Conservation (phyloP, 1,140 invertebrate genomes). For the Drosophila funebris region DNA sequence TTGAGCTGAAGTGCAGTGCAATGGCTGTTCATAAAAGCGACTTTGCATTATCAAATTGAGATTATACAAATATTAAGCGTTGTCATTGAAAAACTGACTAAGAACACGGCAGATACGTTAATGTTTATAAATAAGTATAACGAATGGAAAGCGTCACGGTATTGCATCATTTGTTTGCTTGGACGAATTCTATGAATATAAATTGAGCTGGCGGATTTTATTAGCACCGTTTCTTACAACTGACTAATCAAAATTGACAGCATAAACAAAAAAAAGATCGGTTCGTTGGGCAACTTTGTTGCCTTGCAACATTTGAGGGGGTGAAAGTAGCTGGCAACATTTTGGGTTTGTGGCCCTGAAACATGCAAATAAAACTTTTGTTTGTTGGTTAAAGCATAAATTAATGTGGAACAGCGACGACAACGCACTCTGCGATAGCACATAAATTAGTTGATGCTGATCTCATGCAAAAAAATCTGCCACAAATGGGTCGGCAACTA, state of each 20-base stretch:
- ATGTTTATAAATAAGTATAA: constrained; percentile 60
- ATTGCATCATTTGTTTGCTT: constrained; percentile 67
- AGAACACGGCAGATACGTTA: constrained; percentile 41
- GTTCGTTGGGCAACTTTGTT: constrained; percentile 10
- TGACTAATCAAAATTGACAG: constrained; percentile 12
- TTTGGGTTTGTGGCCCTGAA: constrained; percentile 18
- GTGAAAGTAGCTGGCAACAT: constrained; percentile 31
- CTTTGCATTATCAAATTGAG: constrained; percentile 2
- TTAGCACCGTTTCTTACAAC: constrained; percentile 14
- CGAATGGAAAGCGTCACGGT: constrained; percentile 22
- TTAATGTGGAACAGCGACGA: constrained; percentile 39
- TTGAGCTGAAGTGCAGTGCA: background rate
- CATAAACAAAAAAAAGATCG: background rate
- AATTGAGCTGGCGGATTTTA: constrained; percentile 20
- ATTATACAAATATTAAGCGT: constrained; percentile 1
- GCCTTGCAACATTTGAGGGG: constrained; percentile 1
- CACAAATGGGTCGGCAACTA: constrained; percentile 54
- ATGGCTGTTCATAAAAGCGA: background rate
- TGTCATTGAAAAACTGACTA: constrained; percentile 16
- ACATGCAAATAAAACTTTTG: constrained; percentile 10
- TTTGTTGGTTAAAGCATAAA: constrained; percentile 60
- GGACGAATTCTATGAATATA: constrained; percentile 43
- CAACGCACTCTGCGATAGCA: constrained; percentile 31
- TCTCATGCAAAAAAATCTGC: constrained; percentile 69
- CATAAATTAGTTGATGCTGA: constrained; percentile 73